A percentile compares a stretch with the other conserved stretches of the same genome.
These are phyloP conservation scores for Sebastes matsubarae DNA, from an alignment of 2,797 vertebrate genomes.

Conservation along the genomic window DNA sequence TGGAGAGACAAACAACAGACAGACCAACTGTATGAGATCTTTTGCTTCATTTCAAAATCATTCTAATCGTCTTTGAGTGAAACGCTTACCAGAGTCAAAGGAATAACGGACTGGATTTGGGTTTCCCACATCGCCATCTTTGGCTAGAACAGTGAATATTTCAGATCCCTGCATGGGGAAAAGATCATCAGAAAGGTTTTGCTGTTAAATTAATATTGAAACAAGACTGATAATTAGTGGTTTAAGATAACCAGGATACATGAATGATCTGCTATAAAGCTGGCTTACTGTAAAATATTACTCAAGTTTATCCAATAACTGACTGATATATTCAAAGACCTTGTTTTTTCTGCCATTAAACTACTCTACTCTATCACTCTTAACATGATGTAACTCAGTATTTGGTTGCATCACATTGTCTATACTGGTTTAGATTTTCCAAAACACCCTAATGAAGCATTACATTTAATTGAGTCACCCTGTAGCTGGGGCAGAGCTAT, in stretches of 20 bases:
- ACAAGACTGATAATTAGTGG: neutral
- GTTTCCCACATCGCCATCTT: slow-evolving; percentile 92
- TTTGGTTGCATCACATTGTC: neutral
- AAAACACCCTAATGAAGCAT: neutral
- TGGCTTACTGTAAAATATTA: neutral
- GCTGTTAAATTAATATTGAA: neutral
- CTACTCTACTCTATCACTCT: neutral
- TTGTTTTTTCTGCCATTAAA: neutral
- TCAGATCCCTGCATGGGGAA: slow-evolving; percentile 87
- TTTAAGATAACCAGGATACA: neutral
- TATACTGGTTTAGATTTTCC: neutral
- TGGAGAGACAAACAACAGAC: slow-evolving; percentile 57
- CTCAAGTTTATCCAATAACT: neutral
- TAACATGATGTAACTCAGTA: neutral
- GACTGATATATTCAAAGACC: neutral
- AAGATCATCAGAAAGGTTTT: neutral
- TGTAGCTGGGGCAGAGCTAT: neutral
- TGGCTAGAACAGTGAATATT: slow-evolving; percentile 90
- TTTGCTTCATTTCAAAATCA: neutral
- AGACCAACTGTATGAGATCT: neutral
- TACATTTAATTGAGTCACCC: neutral
- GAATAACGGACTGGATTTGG: slow-evolving; percentile 89
- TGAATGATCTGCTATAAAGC: neutral
- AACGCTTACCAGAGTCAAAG: slow-evolving; percentile 87
- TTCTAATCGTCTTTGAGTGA: neutral